A percentile compares a stretch with the other conserved stretches of the same genome.
Conservation (phyloP, 2,797 vertebrate species). For the Dipus sagitta region DNA sequence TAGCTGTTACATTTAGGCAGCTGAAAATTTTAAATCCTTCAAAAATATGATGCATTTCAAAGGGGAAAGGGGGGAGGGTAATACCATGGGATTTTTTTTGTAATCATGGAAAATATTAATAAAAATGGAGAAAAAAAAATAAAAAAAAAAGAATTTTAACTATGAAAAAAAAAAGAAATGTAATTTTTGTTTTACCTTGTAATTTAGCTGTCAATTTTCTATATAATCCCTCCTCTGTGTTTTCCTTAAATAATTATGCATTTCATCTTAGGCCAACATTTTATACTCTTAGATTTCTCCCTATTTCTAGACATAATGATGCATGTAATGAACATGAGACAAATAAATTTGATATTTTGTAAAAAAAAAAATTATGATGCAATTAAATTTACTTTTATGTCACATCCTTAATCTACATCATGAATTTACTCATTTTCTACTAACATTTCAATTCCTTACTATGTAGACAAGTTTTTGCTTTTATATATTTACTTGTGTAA, state of each 20-base stretch:
- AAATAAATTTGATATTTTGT: background rate
- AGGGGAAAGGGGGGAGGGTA: too few species aligned
- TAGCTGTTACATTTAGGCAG: background rate
- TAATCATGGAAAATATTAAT: too few species aligned
- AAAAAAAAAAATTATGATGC: background rate
- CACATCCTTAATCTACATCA: background rate
- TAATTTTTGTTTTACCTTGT: background rate
- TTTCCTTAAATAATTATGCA: conserved; percentile 11
- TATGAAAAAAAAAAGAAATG: too few species aligned
- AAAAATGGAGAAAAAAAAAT: too few species aligned
- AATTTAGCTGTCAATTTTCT: conserved; percentile 22
- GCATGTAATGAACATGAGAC: background rate
- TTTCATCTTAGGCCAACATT: conserved; percentile 9
- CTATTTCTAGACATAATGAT: conserved; percentile 21
- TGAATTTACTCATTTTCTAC: conserved; percentile 18
- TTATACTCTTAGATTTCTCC: background rate
- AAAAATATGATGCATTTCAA: background rate
- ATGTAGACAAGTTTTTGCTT: background rate
- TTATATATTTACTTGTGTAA: conserved; percentile 25
- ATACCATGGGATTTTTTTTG: too few species aligned
- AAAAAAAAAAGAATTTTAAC: too few species aligned
- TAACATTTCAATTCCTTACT: background rate
- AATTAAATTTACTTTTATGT: conserved; percentile 57
- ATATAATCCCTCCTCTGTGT: background rate
- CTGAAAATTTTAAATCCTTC: background rate